Evolutionary conservation across 2,888 invertebrate species (phyloP), one percentile per base, ranked within the genome.

Genomic region (Spialia ferax): DNA sequence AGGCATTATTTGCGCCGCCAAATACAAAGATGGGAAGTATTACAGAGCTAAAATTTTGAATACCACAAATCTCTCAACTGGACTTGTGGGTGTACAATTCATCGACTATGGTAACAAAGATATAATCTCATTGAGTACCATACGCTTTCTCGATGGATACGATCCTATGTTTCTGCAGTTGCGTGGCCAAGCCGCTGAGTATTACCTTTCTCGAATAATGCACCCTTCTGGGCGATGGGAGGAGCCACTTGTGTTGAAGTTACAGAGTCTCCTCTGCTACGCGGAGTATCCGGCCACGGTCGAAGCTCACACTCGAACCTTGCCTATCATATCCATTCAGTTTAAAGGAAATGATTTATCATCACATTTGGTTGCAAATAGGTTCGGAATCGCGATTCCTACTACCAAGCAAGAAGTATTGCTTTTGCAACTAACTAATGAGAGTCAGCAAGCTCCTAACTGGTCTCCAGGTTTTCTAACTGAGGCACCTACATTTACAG

Each of bases 51-150:
- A 94, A 80, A 91, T 96, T 57, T 88, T 94, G 56, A 94, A 87
- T 69, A 85, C 92, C 10, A 79, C 88, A 18, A 91, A 82, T 75
- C 76, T 95, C 56, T 78, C 87, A 3, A 92, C 93, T 69, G 95
- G 95, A 20, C 85, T 94, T 63, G 94, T 96, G 59, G 94, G 95
- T 73, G 95, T 96, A n/a, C 94, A 95, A 68, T 96, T 96, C 74
- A 93, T 96, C 35, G 96, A 96, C 80, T 96, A 95, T 76, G 96
- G 96, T 54, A 96, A 96, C 77, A 93, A 91, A 73, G 95, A 95
- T 74, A 82, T 94, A 13, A 94, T 97, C 67, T 94, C 95, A 18
- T 81, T 95, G 62, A 93, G 90, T 48, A 95, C 95, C 69, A 93
- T 96, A 55, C 87, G 96, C 77, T 88, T 94, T 52, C 80, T 96